Percentiles rank a stretch among this genome's conserved stretches.
Evolutionary conservation across 2,113 vertebrate genomes (phyloP).

Genomic region (Ochotona curzoniae): DNA sequence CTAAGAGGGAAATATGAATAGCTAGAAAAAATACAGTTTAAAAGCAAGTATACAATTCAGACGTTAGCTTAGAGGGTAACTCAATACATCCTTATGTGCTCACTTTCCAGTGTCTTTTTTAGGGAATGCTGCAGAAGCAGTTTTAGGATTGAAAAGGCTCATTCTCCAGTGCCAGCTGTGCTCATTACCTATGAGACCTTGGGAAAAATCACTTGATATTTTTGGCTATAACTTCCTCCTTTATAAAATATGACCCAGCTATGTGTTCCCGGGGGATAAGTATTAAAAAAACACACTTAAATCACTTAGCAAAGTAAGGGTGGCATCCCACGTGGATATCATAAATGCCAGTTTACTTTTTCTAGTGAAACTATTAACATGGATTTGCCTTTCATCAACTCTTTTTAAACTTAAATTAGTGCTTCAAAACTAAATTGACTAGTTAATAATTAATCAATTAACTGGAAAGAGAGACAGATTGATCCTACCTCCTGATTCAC

Average conservation of each 20-base stretch:
- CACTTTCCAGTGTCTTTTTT: background rate
- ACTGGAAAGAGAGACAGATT: no score
- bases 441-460: no score
- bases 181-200: background rate
- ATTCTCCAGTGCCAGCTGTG: background rate
- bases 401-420: no score
- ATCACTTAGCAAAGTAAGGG: background rate
- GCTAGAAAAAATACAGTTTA: constrained; percentile 61
- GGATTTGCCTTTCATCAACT: background rate
- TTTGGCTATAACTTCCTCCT: background rate
- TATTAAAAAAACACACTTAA: background rate
- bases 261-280: rapidly evolving
- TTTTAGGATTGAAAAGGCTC: background rate
- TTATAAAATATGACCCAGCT: background rate
- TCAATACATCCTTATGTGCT: background rate
- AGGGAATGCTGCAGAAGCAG: background rate
- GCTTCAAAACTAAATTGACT: no score
- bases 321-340: background rate
- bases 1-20: constrained; percentile 43
- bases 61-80: constrained; percentile 16
- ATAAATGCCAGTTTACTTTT: background rate
- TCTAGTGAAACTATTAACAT: background rate
- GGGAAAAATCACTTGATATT: background rate
- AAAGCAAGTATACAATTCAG: constrained; percentile 52
- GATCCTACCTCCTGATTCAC: no score